Evolutionary conservation across 1,140 invertebrate genomes (phyloP).

Genomic region (Drosophila ambigua): DNA sequence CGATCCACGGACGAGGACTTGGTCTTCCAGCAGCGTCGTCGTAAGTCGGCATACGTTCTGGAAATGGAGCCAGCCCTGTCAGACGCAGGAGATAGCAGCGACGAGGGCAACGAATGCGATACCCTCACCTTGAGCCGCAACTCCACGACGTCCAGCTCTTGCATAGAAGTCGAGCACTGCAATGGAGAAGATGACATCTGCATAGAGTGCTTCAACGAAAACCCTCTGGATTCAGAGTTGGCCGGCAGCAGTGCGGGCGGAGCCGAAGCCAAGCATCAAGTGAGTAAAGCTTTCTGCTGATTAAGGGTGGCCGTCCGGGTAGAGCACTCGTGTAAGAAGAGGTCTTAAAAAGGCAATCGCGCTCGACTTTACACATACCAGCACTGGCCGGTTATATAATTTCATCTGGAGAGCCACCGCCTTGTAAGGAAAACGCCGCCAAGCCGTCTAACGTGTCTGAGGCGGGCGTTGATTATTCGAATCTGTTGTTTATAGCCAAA

Average conservation of each 20-base stretch:
- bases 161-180: conserved; percentile 39
- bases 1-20: conserved; percentile 24
- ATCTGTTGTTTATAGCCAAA: conserved; percentile 37
- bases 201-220: conserved; percentile 40
- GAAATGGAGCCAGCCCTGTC: conserved; percentile 74
- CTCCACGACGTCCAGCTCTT: conserved; percentile 53
- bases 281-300: conserved; percentile 10
- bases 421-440: conserved; percentile 49
- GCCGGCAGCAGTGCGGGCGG: conserved; percentile 1
- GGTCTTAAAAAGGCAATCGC: no score
- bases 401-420: conserved; percentile 9
- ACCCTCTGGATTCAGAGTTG: conserved; percentile 18
- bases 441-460: conserved; percentile 56
- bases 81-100: conserved; percentile 47
- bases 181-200: conserved; percentile 46
- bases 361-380: no score
- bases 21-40: conserved; percentile 34
- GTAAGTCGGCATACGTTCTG: conserved; percentile 54
- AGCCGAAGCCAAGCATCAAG: conserved; percentile 39
- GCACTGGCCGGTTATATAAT: conserved; percentile 3
- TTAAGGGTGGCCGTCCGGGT: not conserved
- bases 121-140: conserved; percentile 49
- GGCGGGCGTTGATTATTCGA: conserved; percentile 29
- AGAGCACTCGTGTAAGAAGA: no score
- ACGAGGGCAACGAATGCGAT: conserved; percentile 59